Conservation (phyloP, 1,140 invertebrate species). For the Drosophila rhopaloa region DNA sequence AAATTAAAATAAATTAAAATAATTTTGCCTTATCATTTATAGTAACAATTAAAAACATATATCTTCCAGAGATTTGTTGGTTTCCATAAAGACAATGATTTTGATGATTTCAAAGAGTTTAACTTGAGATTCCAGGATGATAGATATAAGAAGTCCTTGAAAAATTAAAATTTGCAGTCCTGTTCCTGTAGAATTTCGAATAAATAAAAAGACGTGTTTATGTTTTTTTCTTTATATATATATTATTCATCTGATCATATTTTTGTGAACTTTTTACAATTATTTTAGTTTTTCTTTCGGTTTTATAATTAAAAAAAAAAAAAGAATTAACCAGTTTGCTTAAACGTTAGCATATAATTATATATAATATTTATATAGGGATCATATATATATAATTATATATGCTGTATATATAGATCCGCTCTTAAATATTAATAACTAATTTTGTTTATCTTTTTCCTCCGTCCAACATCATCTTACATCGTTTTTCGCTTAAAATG, state of each 20-base stretch:
- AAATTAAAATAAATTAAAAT: no score
- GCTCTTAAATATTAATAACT: slow-evolving; percentile 72
- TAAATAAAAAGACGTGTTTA: slow-evolving; percentile 27
- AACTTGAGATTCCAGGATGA: no score
- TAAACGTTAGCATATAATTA: slow-evolving; percentile 60
- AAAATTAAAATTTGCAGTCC: neutral
- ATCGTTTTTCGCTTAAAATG: slow-evolving; percentile 42
- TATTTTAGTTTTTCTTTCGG: slow-evolving; percentile 73
- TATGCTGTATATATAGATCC: slow-evolving; percentile 51
- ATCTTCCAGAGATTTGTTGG: no score
- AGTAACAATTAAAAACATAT: no score
- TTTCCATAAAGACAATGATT: no score
- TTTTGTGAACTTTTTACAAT: slow-evolving; percentile 82
- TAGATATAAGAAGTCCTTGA: neutral
- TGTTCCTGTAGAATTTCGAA: neutral
- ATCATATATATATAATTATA: slow-evolving; percentile 31
- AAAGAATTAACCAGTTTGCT: slow-evolving; percentile 80
- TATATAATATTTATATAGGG: slow-evolving; percentile 50
- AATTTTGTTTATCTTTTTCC: slow-evolving; percentile 50
- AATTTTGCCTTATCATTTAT: no score
- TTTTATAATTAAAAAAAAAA: slow-evolving; percentile 76
- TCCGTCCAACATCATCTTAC: slow-evolving; percentile 5
- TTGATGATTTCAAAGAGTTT: no score
- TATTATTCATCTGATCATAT: slow-evolving; percentile 83
- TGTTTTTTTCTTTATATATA: slow-evolving; percentile 64